Conservation (phyloP, 2,797 vertebrate genomes). For the Merluccius polli region DNA sequence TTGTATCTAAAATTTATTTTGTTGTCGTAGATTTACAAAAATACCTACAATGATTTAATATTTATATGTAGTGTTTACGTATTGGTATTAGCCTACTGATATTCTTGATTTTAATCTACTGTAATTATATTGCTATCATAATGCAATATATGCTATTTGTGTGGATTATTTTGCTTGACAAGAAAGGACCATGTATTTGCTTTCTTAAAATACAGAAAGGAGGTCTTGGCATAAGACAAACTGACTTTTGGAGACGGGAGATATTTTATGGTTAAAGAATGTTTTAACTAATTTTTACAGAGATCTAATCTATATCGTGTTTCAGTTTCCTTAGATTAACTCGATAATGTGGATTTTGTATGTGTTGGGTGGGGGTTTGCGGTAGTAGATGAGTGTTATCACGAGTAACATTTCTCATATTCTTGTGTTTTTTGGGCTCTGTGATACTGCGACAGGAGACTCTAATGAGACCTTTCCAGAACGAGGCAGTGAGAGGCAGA, state of each 20-base stretch:
- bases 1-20: constrained; percentile 52
- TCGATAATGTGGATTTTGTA: constrained; percentile 43
- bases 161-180: constrained; percentile 60
- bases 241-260: constrained; percentile 15
- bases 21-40: constrained; percentile 63
- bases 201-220: constrained; percentile 23
- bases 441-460: constrained; percentile 18
- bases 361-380: constrained; percentile 31
- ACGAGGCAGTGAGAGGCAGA: background rate
- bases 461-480: constrained; percentile 44
- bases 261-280: constrained; percentile 1
- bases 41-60: constrained; percentile 65
- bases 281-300: background rate
- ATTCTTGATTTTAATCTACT: constrained; percentile 71
- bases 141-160: constrained; percentile 71
- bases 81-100: constrained; percentile 71
- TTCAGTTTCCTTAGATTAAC: constrained; percentile 44
- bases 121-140: constrained; percentile 72
- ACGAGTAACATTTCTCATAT: constrained; percentile 24
- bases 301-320: constrained; percentile 45
- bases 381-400: constrained; percentile 32
- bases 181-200: constrained; percentile 31
- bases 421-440: constrained; percentile 24
- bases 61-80: constrained; percentile 77
- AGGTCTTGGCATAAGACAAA: background rate